Conservation (phyloP, 1,140 invertebrate genomes). For the Anastrepha ludens region DNA sequence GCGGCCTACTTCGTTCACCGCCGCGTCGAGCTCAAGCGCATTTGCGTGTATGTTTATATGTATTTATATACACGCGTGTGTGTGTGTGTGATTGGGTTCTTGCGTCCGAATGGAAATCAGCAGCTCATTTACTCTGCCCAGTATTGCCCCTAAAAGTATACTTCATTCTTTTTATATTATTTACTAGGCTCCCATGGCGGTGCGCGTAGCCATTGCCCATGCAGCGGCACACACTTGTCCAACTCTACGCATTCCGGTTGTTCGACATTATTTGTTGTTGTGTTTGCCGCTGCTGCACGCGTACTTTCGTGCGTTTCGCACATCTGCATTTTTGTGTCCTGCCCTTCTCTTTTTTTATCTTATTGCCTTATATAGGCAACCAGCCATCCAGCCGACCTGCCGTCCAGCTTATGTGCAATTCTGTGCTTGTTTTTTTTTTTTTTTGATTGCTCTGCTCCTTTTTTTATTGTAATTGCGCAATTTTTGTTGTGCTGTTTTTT, state of each 20-base stretch:
- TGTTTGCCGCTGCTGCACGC: slow-evolving; percentile 34
- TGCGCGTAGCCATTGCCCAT: slow-evolving; percentile 11
- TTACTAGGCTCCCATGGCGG: slow-evolving; percentile 25
- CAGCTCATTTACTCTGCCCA: slow-evolving; percentile 12
- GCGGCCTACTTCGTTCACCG: not conserved
- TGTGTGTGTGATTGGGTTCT: not conserved
- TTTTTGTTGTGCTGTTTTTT: slow-evolving; percentile 22
- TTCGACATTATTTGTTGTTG: slow-evolving; percentile 40
- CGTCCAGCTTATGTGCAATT: slow-evolving; percentile 14
- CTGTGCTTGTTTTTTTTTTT: not conserved
- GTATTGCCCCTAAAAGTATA: slow-evolving; percentile 30
- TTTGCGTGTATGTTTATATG: not conserved
- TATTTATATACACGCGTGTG: not conserved
- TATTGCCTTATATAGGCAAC: not conserved
- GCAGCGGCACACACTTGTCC: not conserved
- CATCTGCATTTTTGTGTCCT: slow-evolving; percentile 42
- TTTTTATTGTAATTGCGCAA: slow-evolving; percentile 38
- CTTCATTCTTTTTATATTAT: slow-evolving; percentile 41
- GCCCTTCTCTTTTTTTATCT: slow-evolving; percentile 46
- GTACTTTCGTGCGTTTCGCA: slow-evolving; percentile 40
- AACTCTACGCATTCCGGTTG: not conserved
- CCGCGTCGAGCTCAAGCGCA: not conserved
- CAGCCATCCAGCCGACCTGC: not conserved
- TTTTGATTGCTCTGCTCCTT: not conserved
- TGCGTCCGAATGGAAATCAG: not conserved